These are phyloP conservation scores for Falco novaeseelandiae DNA, from an alignment of 2,797 vertebrate species.

Conservation along the genomic window DNA sequence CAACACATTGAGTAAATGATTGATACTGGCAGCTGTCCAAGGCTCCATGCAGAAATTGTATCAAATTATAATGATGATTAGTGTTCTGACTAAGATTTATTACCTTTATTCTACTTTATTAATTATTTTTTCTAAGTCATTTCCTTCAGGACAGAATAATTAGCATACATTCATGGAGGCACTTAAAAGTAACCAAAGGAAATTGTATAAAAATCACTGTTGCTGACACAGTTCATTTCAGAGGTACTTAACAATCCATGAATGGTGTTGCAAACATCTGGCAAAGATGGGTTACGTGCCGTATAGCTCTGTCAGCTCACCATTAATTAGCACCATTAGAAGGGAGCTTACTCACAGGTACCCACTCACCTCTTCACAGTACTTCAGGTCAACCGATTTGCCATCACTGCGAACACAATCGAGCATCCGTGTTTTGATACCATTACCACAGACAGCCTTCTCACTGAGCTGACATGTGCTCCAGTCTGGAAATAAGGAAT, in stretches of 20 bases:
- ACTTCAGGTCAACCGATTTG: conserved; percentile 93
- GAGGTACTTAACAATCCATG: conserved; percentile 63
- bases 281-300: neutral
- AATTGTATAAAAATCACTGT: conserved; percentile 60
- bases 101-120: conserved; percentile 76
- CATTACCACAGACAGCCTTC: conserved; percentile 91
- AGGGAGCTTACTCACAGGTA: conserved; percentile 23
- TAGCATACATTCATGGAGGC: conserved; percentile 50
- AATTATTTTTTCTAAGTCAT: conserved; percentile 71
- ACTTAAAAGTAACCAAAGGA: conserved; percentile 57
- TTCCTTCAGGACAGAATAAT: conserved; percentile 68
- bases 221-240: conserved; percentile 49
- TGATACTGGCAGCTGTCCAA: conserved; percentile 72
- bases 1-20: conserved; percentile 59
- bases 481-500: conserved; percentile 86
- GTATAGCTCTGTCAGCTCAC: conserved; percentile 13
- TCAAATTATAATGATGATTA: conserved; percentile 76
- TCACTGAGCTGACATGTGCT: conserved; percentile 96
- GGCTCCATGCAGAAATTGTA: conserved; percentile 48
- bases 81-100: conserved; percentile 77
- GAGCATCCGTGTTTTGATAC: conserved; percentile 94
- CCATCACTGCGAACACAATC: conserved; percentile 97
- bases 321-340: conserved; percentile 35
- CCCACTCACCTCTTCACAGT: conserved; percentile 90
- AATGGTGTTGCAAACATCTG: conserved; percentile 73